Conservation (phyloP, 2,113 vertebrate genomes). For the Microcebus jonahi region DNA sequence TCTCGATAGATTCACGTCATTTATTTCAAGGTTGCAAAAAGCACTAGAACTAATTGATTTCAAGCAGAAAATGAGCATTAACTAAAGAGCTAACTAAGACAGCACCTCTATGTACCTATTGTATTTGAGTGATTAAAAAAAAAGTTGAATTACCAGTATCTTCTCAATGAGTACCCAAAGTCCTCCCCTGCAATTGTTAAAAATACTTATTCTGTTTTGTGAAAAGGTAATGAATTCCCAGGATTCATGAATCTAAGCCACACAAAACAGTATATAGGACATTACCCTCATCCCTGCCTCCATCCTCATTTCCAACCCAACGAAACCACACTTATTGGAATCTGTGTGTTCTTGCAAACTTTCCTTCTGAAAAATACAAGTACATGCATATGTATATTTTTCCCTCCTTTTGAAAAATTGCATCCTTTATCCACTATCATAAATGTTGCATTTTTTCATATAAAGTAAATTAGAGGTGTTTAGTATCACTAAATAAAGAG, state of each 20-base stretch:
- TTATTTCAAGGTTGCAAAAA: background rate
- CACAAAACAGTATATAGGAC: background rate
- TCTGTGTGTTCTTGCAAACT: background rate
- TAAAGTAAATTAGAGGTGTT: background rate
- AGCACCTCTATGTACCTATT: background rate
- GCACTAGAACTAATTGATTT: background rate
- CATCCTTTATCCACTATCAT: background rate
- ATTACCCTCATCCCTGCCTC: background rate
- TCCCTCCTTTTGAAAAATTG: background rate
- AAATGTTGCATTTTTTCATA: background rate
- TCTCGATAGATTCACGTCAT: background rate
- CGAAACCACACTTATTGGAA: background rate
- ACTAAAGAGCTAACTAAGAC: background rate
- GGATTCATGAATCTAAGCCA: background rate
- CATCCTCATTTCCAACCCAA: background rate
- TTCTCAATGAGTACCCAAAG: background rate
- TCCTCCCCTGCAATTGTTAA: background rate
- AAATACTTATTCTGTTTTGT: background rate
- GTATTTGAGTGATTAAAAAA: background rate
- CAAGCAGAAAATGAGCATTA: background rate
- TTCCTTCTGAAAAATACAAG: background rate
- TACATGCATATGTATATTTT: background rate
- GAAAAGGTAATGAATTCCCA: background rate
- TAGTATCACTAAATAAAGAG: background rate
- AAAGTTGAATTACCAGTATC: background rate